Evolutionary conservation across 2,888 invertebrate species (phyloP).

Genomic region (Hirudinaria manillensis): DNA sequence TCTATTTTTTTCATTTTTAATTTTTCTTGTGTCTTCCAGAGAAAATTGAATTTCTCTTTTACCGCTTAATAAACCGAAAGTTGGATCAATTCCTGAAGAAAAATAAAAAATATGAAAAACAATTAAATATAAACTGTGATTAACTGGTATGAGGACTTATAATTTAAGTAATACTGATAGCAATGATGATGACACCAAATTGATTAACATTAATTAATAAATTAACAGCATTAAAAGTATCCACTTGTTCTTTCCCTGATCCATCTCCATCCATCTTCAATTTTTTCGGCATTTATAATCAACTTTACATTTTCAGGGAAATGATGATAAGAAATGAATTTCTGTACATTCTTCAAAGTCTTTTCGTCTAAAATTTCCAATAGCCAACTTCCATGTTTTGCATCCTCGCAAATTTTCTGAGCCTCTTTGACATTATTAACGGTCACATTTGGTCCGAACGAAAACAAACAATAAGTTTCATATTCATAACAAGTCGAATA

Average conservation of each 20-base stretch:
- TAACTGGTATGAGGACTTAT: no score
- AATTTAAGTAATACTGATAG: no score
- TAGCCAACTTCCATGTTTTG: conserved; percentile 8
- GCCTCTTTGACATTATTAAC: background rate
- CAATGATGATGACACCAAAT: no score
- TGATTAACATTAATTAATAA: no score
- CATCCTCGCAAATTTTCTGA: background rate
- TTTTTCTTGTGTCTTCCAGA: no score
- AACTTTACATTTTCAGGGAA: background rate
- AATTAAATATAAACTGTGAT: no score
- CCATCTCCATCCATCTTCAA: background rate
- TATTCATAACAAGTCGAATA: background rate
- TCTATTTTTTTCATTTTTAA: no score
- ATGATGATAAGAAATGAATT: background rate
- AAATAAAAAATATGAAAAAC: no score
- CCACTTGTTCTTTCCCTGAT: background rate
- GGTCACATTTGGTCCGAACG: background rate
- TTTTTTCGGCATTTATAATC: background rate
- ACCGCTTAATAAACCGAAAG: no score
- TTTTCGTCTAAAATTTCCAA: background rate
- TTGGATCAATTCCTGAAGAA: no score
- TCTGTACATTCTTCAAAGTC: background rate
- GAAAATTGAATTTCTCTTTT: no score
- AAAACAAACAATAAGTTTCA: conserved; percentile 1
- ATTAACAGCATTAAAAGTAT: no score